These are phyloP conservation scores for Dasypus novemcinctus DNA, from an alignment of 2,113 vertebrate genomes.

Conservation along the genomic window DNA sequence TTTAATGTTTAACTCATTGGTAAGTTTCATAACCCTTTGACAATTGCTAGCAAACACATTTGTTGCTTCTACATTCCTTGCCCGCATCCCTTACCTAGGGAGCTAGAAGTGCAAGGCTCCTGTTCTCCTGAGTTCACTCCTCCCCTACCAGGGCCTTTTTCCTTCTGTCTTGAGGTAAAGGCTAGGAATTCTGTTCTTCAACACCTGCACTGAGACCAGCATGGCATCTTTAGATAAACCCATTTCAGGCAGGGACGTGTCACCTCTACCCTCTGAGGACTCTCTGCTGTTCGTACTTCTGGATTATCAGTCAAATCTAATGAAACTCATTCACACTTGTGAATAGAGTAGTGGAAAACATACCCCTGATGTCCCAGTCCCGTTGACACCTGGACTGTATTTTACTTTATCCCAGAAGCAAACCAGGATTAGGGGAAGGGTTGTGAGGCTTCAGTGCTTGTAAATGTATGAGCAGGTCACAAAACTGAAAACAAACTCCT, in stretches of 20 bases:
- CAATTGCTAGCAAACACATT: not conserved
- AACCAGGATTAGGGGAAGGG: not conserved
- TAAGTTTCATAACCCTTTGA: no score
- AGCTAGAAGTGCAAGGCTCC: not conserved
- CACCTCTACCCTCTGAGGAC: no score
- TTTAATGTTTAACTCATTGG: no score
- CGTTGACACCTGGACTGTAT: not conserved
- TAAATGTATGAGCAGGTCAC: not conserved
- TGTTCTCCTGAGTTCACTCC: no score
- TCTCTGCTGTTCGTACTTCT: not conserved
- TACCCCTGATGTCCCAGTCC: fast-evolving
- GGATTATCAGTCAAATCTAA: not conserved
- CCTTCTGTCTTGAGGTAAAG: not conserved
- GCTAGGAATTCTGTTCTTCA: not conserved
- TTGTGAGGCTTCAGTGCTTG: not conserved
- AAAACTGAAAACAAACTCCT: not conserved
- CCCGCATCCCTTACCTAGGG: fast-evolving
- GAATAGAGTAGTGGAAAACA: not conserved
- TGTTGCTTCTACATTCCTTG: fast-evolving
- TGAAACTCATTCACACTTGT: not conserved
- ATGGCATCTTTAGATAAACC: not conserved
- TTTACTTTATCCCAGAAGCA: not conserved
- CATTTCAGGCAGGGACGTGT: not conserved
- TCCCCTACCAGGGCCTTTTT: not conserved
- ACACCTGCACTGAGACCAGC: not conserved